Evolutionary conservation across 2,113 vertebrate species (phyloP).

Genomic region (Myrmophylax atrothorax): DNA sequence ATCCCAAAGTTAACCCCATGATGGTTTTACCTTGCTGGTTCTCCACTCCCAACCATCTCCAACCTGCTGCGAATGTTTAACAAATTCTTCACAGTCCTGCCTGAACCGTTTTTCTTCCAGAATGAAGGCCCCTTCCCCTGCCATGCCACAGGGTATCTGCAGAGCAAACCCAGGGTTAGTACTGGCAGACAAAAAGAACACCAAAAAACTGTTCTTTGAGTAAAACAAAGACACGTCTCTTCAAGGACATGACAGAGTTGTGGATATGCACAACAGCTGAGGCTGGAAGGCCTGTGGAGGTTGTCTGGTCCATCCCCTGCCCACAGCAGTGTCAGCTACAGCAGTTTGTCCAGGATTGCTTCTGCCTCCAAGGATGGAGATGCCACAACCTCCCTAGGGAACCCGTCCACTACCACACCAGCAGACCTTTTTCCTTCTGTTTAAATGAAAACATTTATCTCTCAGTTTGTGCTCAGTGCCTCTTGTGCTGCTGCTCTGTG

Average conservation of each 20-base stretch:
- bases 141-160: conserved; percentile 65
- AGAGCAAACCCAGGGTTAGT: conserved; percentile 41
- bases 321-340: background rate
- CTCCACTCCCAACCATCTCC: conserved; percentile 90
- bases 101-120: conserved; percentile 82
- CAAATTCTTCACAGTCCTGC: conserved; percentile 79
- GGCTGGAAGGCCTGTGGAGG: background rate
- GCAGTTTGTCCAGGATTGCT: background rate
- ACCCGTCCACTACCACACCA: background rate
- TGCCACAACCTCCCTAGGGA: background rate
- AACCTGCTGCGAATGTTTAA: conserved; percentile 81
- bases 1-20: background rate
- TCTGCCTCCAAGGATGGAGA: background rate
- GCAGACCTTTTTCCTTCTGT: background rate
- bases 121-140: conserved; percentile 51
- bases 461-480: background rate
- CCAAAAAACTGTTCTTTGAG: background rate
- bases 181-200: background rate
- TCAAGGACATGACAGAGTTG: background rate
- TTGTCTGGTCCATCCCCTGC: background rate
- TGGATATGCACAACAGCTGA: background rate
- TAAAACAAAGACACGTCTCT: background rate
- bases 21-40: conserved; percentile 77
- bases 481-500: background rate
- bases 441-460: background rate